Base-by-base conservation (phyloP, 2,888 invertebrate species). In the Dasypogon diadema region DNA sequence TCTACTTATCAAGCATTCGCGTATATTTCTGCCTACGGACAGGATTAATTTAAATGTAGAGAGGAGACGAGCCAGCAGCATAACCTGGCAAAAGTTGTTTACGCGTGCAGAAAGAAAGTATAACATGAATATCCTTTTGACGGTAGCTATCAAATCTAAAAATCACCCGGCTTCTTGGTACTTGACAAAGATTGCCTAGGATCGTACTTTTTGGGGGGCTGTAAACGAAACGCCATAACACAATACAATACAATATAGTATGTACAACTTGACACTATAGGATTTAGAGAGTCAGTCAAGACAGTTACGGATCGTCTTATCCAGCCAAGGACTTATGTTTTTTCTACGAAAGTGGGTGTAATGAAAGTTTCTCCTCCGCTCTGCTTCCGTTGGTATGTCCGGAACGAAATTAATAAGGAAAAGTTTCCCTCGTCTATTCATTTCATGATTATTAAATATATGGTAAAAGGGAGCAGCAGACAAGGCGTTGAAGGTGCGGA, bases 391-490 rank as follows among this genome's bases (percentile, higher is more conserved):
- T 51, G 54, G 63, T 65, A 76, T 76, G 74, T 76, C 76, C 74
- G 76, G 74, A 74, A 74, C 72, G 56, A 76, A 65, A 76, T 76
- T 76, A 76, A 76, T 76, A 74, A 76, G 48, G 65, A 65, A 65
- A 48, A 46, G 22, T 46, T 65, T 65, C 46, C 65, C 16, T 65
- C 37, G 34, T 42, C 65, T 48, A 65, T 65, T 65, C 48, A 65
- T 46, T 24, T 14, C 14, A 24, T 18, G 24, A 48, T 24, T 48
- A 65, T 65, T 65, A 65, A 65, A 65, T 65, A 22, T 46, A 22
- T 46, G n/a, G n/a, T n/a, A 46, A 46, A 65, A 65, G 65, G 48
- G 65, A 65, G 60, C 60, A 65, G 26, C 46, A 65, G 26, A 46
- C 24, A 24, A 48, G 16, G n/a, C 26, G 22, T 24, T 65, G 46